phyloP scores from a whole-genome alignment of 2,888 invertebrate species.

The Lasiommata megera region DNA sequence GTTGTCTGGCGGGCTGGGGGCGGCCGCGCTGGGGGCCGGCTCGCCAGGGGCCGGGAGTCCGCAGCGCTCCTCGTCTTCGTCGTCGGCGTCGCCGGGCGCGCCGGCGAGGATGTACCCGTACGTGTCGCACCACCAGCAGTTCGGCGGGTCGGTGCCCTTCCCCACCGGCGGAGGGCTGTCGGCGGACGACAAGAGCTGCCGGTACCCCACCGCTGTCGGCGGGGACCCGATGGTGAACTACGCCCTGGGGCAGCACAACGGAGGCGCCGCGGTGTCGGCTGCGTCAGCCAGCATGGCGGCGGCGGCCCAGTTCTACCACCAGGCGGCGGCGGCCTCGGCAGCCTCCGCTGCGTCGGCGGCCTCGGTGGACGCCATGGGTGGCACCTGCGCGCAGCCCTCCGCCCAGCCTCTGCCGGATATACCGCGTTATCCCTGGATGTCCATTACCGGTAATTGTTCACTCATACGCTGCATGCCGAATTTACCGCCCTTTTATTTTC shows the following conservation, averaged over 20 bases:
- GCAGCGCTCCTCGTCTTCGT: constrained; percentile 83
- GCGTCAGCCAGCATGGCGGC: constrained; percentile 85
- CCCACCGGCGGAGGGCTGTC: constrained; percentile 85
- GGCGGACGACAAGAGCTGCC: constrained; percentile 89
- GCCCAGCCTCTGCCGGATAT: constrained; percentile 95
- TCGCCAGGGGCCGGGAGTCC: constrained; percentile 82
- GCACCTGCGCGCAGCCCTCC: constrained; percentile 89
- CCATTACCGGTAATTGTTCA: constrained; percentile 92
- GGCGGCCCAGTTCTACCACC: constrained; percentile 94
- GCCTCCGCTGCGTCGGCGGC: constrained; percentile 89
- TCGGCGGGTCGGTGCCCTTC: constrained; percentile 85
- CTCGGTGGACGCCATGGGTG: constrained; percentile 90
- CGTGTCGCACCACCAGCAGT: constrained; percentile 91
- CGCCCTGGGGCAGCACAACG: constrained; percentile 89
- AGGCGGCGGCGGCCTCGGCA: constrained; percentile 87
- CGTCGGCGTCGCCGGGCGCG: constrained; percentile 87
- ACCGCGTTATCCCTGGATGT: constrained; percentile 98
- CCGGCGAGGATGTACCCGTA: constrained; percentile 95
- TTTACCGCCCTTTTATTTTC: not conserved
- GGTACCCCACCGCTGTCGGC: constrained; percentile 85
- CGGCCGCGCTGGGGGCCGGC: constrained; percentile 83
- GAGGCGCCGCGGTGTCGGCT: constrained; percentile 85
- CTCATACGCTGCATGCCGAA: constrained; percentile 57
- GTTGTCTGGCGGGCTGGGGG: constrained; percentile 83
- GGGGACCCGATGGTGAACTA: constrained; percentile 91